These are phyloP conservation scores for Lithophane socia DNA, from an alignment of 2,888 invertebrate species.

Conservation along the genomic window DNA sequence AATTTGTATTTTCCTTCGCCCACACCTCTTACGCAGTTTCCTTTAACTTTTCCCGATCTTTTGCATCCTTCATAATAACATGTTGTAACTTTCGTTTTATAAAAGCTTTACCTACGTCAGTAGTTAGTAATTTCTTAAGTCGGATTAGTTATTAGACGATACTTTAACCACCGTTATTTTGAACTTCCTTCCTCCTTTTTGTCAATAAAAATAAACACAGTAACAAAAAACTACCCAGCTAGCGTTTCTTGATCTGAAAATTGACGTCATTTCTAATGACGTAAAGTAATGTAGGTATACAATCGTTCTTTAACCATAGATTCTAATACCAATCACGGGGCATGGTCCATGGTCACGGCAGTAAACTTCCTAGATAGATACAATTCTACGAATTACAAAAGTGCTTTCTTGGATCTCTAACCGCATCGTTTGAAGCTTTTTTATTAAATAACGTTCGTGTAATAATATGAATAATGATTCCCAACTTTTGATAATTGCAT, in stretches of 20 bases:
- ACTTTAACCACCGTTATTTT: constrained; percentile 27
- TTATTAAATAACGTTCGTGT: background rate
- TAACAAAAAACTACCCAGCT: constrained; percentile 11
- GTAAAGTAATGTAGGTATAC: background rate
- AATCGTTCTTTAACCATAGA: background rate
- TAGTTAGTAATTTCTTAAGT: background rate
- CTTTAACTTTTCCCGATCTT: constrained; percentile 11
- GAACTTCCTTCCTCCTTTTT: constrained; percentile 51
- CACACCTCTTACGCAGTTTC: constrained; percentile 28
- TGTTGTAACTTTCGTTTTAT: constrained; percentile 5
- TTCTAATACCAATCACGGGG: background rate
- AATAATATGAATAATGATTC: background rate
- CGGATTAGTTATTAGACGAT: background rate
- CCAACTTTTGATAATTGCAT: background rate
- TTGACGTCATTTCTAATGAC: constrained; percentile 43
- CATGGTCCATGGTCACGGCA: constrained; percentile 1
- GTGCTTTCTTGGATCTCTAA: constrained; percentile 17
- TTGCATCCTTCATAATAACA: constrained; percentile 20
- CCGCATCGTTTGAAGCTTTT: background rate
- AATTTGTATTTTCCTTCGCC: background rate
- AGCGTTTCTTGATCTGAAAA: background rate
- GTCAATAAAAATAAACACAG: constrained; percentile 13
- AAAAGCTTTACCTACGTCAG: constrained; percentile 37
- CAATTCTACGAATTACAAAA: constrained; percentile 21
- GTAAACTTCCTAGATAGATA: constrained; percentile 11